Evolutionary conservation across 2,797 vertebrate genomes (phyloP).

Genomic region (Mormyrops boulengeri): DNA sequence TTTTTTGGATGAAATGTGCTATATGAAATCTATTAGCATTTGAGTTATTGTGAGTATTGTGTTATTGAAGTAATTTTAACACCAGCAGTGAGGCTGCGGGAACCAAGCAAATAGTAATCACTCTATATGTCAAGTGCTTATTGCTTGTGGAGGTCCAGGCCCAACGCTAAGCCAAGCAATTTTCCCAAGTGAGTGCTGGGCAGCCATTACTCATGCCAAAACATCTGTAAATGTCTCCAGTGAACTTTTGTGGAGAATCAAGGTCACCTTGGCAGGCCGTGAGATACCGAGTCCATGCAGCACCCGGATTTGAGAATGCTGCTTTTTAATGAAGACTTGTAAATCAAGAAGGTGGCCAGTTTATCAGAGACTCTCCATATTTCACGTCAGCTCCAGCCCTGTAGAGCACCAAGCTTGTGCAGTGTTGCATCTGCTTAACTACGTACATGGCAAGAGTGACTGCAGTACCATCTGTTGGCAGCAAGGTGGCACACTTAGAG

Average conservation of each 20-base stretch:
- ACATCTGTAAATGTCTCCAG: conserved; percentile 8
- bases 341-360: background rate
- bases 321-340: conserved; percentile 9
- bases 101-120: background rate
- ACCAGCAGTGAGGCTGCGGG: background rate
- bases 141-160: background rate
- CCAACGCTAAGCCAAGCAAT: background rate
- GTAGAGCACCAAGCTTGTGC: background rate
- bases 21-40: background rate
- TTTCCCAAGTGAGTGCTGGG: background rate
- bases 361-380: background rate
- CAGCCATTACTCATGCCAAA: background rate
- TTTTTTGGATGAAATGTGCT: background rate
- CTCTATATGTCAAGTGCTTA: background rate
- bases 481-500: background rate
- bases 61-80: background rate
- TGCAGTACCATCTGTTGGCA: background rate
- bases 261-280: conserved; percentile 1
- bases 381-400: background rate
- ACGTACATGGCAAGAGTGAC: background rate
- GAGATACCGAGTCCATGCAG: background rate
- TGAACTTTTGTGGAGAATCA: background rate
- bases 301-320: background rate
- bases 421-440: background rate
- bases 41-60: background rate